Conservation (phyloP, 1,140 invertebrate genomes). For the Drosophila varians region DNA sequence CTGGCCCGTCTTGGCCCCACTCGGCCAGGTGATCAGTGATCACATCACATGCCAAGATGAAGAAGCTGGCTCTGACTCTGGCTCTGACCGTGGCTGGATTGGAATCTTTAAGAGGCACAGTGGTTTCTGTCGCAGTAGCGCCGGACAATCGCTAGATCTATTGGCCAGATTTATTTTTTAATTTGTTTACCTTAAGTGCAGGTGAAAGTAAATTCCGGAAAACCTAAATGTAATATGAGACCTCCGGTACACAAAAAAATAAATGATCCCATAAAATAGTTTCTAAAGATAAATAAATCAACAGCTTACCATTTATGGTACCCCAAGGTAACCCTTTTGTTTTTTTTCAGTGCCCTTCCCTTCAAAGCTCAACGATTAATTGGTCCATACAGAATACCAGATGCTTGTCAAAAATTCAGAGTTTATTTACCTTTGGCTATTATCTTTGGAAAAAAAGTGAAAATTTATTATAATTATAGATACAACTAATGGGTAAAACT, state of each 20-base stretch:
- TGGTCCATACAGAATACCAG: conserved; percentile 16
- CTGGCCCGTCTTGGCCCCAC: background rate
- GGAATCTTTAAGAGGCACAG: conserved; percentile 11
- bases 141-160: conserved; percentile 1
- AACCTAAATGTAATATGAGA: background rate
- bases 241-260: background rate
- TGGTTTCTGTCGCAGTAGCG: conserved; percentile 17
- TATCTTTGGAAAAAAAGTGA: conserved; percentile 33
- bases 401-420: conserved; percentile 7
- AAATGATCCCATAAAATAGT: background rate
- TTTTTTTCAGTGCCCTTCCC: background rate
- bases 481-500: conserved; percentile 49
- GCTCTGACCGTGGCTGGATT: background rate
- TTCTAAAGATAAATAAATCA: background rate
- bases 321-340: background rate
- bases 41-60: conserved; percentile 13
- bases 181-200: conserved; percentile 23
- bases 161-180: conserved; percentile 17
- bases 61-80: conserved; percentile 11
- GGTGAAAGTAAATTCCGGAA: conserved; percentile 28
- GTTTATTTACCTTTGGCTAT: conserved; percentile 25
- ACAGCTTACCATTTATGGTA: too few species aligned
- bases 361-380: conserved; percentile 3
- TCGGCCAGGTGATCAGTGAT: conserved; percentile 27
- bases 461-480: conserved; percentile 47